Base-by-base conservation (phyloP, 2,113 vertebrate genomes). In the Typhlomys cinereus region DNA sequence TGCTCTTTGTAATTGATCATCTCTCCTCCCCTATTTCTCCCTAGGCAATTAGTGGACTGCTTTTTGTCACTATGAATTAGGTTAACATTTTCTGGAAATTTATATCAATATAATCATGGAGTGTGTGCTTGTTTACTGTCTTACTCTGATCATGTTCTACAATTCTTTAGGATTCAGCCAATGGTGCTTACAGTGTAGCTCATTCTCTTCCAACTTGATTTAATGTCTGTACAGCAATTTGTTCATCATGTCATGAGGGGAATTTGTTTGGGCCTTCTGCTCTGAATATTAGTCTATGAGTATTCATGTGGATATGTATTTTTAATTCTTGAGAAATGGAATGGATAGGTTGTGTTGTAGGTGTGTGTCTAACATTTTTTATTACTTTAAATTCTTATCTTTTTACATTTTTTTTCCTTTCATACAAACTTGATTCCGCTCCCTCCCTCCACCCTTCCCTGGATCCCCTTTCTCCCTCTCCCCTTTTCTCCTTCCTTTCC, bases 51-150 rank as follows among this genome's bases (percentile, higher is more conserved):
- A 95, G 73, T 94, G 62, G 73, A 78, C 64, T 92, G 52, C 87
- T 81, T 96, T 81, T 64, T 93, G 52, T 94, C 89, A 79, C 50
- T 90, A 62, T 85, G 93, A 88, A 93, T 93, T 85, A 92, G 48
- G 14, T 66, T n/a, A 95, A 89, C 21, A 76, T 89, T 93, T 92
- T 61, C 64, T 71, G 31, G 82, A 57, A 84, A 79, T 91, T 92
- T 94, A 75, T 75, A 41, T 92, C 85, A 88, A 91, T 73, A 75
- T 46, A 70, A 73, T 83, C 31, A 74, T 39, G 54, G 44, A 76
- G 15, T 78, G 21, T 66, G 23, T 84, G 70, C 27, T 76, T 57
- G 21, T 64, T 75, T 91, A 76, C 80, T 92, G 44, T 78, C 41
- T 95, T 14, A 46, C n/a, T 95, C 92, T 31, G 85, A 17, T 88